These are phyloP conservation scores for Drosophila ogumai DNA, from an alignment of 1,140 invertebrate species.

Conservation along the genomic window DNA sequence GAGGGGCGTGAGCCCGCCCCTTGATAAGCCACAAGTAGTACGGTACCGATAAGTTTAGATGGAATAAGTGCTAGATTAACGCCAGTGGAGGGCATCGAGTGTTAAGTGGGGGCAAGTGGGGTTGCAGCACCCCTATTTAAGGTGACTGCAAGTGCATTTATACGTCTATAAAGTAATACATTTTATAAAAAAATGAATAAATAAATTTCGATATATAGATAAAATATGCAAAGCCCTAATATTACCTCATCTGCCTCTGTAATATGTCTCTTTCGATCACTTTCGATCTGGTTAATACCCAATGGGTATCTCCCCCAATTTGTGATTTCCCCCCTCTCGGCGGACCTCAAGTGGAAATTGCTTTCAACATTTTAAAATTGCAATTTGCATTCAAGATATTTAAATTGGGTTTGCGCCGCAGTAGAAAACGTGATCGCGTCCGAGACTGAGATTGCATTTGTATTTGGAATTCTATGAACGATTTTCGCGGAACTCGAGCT, in stretches of 20 bases:
- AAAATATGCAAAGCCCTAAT: background rate
- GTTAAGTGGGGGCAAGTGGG: conserved; percentile 38
- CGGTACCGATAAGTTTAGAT: conserved; percentile 3
- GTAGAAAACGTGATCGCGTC: conserved; percentile 59
- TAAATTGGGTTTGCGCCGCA: conserved; percentile 60
- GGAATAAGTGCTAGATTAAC: background rate
- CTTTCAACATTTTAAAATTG: conserved; percentile 32
- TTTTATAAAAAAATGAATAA: too few relatives aligned
- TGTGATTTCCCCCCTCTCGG: conserved; percentile 11
- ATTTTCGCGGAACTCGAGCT: conserved; percentile 65
- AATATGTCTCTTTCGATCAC: background rate
- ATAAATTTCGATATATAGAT: too few relatives aligned
- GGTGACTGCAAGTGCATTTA: conserved; percentile 9
- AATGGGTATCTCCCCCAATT: conserved; percentile 25
- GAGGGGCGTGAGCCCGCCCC: conserved; percentile 8
- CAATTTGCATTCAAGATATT: conserved; percentile 68
- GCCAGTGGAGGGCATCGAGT: conserved; percentile 16
- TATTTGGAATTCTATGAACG: conserved; percentile 65
- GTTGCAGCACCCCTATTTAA: background rate
- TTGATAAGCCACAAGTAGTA: conserved; percentile 16
- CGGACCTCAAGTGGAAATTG: conserved; percentile 12
- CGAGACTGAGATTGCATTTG: conserved; percentile 29
- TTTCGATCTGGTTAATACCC: conserved; percentile 37
- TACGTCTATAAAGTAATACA: too few relatives aligned
- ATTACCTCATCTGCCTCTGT: background rate